These are phyloP conservation scores for Orthosia gothica DNA, from an alignment of 2,888 invertebrate genomes.

Conservation along the genomic window DNA sequence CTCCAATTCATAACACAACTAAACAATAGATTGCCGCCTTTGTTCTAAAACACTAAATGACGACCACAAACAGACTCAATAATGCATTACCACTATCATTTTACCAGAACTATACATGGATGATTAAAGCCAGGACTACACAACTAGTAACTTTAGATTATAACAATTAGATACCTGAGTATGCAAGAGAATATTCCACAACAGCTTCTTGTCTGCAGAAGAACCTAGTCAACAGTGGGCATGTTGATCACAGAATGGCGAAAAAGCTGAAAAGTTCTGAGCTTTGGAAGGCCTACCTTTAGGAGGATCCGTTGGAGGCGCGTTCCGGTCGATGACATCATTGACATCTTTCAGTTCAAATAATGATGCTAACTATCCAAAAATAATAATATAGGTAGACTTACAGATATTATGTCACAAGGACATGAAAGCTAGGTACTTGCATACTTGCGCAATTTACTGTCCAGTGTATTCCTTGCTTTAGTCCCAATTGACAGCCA, in stretches of 20 bases:
- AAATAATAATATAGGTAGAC: too few species aligned
- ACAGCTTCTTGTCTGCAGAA: too few species aligned
- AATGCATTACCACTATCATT: slow-evolving; percentile 13
- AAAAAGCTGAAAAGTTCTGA: too few species aligned
- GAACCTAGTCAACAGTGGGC: too few species aligned
- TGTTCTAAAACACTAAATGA: slow-evolving; percentile 16
- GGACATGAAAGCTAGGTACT: background rate
- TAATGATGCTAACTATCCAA: too few species aligned
- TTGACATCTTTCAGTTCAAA: too few species aligned
- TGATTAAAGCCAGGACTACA: slow-evolving; percentile 6
- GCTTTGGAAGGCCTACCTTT: too few species aligned
- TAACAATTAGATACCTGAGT: background rate
- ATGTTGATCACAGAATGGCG: too few species aligned
- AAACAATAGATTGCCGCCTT: background rate
- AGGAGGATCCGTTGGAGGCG: too few species aligned
- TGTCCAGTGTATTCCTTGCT: background rate
- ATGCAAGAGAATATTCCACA: background rate
- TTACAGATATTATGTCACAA: background rate
- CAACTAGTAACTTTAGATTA: background rate
- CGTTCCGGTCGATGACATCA: too few species aligned
- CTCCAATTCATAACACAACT: background rate
- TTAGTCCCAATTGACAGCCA: slow-evolving; percentile 32
- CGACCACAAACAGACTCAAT: slow-evolving; percentile 4
- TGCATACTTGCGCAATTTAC: background rate
- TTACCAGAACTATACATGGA: background rate